phyloP scores from a whole-genome alignment of 1,140 invertebrate genomes.

The Medauroidea extradentata region DNA sequence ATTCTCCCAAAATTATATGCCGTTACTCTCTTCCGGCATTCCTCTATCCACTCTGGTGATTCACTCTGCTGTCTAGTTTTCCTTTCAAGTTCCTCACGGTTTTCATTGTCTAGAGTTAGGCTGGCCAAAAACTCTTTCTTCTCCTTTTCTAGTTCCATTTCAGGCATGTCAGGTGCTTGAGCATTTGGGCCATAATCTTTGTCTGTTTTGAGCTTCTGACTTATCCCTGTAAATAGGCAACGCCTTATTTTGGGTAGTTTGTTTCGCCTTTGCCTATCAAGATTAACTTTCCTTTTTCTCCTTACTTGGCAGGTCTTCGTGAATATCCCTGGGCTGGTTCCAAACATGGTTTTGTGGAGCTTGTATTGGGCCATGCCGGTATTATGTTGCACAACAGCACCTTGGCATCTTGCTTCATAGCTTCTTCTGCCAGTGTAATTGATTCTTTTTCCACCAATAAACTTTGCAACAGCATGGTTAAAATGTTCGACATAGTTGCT shows the following conservation, averaged over 20 bases:
- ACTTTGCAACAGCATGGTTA: slow-evolving; percentile 35
- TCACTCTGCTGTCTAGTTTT: no score
- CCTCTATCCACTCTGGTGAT: no score
- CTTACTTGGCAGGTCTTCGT: background rate
- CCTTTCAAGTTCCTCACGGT: slow-evolving; percentile 16
- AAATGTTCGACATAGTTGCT: slow-evolving; percentile 43
- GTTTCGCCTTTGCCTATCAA: background rate
- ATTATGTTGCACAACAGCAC: slow-evolving; percentile 32
- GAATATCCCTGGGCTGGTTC: background rate
- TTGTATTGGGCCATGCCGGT: slow-evolving; percentile 11
- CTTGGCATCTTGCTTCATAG: slow-evolving; percentile 32
- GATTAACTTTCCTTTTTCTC: background rate
- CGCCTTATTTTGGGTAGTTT: background rate
- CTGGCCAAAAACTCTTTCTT: slow-evolving; percentile 21
- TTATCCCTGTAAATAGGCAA: background rate
- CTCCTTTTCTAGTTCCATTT: background rate
- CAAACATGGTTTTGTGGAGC: no score
- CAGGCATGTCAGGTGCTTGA: slow-evolving; percentile 17
- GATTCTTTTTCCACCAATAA: slow-evolving; percentile 37
- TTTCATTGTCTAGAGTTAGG: slow-evolving; percentile 25
- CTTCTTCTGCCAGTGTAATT: slow-evolving; percentile 28
- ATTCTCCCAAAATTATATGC: no score
- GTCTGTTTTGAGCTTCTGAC: slow-evolving; percentile 5
- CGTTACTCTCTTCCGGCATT: no score
- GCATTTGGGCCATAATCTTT: slow-evolving; percentile 24